Evolutionary conservation across 2,888 invertebrate genomes (phyloP), one percentile per base, ranked within the genome.

Genomic region (Agonopterix subpropinquella): DNA sequence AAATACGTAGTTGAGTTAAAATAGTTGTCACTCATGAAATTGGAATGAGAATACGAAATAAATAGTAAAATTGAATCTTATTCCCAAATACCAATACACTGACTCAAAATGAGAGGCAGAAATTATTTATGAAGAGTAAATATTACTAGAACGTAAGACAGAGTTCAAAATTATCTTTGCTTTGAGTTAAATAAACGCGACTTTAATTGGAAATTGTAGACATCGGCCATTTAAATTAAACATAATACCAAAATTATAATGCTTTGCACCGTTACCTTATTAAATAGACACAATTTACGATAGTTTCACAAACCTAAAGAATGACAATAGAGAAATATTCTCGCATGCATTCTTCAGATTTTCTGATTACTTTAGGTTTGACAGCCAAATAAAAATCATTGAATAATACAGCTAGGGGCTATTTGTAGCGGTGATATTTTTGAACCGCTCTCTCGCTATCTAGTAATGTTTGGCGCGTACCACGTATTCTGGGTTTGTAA

Each of bases 1-100:
- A 69, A 64, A n/a, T 61, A 73, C 56, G 67, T 64, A 68, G 59
- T 61, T 52, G 65, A 70, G 75, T 76, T 70, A 72, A 67, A 62
- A 71, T 62, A 48, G 28, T 46, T 68, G 76, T 74, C 73, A 78
- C 73, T 73, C 70, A 67, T 61, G 61, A 52, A 59, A 73, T 69
- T 84, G 86, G 82, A 84, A 84, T 85, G 83, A 82, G 74, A 78
- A 70, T 70, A 75, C 73, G 65, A 77, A 77, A 73, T 75, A 70
- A 73, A 75, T 70, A 71, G 64, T 61, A 60, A 59, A 66, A 62
- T 63, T 57, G 52, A 52, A 42, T 52, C 49, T 55, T 54, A 49
- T 43, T 47, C 51, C 48, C 28, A 49, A 48, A 55, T 47, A 52
- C 48, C 28, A 49, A 48, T 56, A 59, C 52, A 54, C 50, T 54